Evolutionary conservation across 2,888 invertebrate species (phyloP).

Genomic region (Apodemia hepburni): DNA sequence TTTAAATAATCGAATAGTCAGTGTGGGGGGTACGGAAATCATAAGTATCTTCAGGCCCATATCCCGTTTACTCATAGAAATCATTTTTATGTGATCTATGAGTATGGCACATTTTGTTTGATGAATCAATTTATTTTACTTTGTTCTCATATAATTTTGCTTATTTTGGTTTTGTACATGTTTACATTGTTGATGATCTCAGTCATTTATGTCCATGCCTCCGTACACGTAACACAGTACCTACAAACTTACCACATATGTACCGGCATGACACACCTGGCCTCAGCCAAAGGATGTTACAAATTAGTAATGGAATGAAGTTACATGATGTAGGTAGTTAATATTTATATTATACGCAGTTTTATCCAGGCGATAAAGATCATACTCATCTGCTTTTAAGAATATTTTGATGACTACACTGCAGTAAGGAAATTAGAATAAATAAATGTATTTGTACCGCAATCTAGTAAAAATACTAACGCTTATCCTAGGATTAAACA

Average conservation of each 20-base stretch:
- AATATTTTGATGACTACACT: too few species aligned
- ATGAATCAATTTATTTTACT: neutral
- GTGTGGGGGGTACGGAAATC: too few species aligned
- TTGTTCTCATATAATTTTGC: neutral
- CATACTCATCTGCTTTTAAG: too few species aligned
- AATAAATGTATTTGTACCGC: too few species aligned
- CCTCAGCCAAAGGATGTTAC: constrained; percentile 9
- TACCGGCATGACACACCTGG: constrained; percentile 8
- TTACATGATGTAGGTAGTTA: neutral
- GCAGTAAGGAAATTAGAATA: too few species aligned
- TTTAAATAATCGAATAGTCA: too few species aligned
- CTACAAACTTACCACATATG: neutral
- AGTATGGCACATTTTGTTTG: too few species aligned
- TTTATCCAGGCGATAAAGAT: neutral
- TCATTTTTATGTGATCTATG: too few species aligned
- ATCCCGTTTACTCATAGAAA: too few species aligned
- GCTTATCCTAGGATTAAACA: too few species aligned
- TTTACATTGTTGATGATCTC: constrained; percentile 6
- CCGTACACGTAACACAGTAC: neutral
- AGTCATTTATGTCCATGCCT: neutral
- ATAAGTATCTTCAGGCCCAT: too few species aligned
- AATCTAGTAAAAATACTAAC: too few species aligned
- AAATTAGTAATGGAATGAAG: constrained; percentile 12
- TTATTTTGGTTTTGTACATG: neutral
- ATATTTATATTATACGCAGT: neutral